Percentiles rank a stretch among this genome's conserved stretches.
phyloP scores from a whole-genome alignment of 2,797 vertebrate species.

The Poeciliopsis turneri region DNA sequence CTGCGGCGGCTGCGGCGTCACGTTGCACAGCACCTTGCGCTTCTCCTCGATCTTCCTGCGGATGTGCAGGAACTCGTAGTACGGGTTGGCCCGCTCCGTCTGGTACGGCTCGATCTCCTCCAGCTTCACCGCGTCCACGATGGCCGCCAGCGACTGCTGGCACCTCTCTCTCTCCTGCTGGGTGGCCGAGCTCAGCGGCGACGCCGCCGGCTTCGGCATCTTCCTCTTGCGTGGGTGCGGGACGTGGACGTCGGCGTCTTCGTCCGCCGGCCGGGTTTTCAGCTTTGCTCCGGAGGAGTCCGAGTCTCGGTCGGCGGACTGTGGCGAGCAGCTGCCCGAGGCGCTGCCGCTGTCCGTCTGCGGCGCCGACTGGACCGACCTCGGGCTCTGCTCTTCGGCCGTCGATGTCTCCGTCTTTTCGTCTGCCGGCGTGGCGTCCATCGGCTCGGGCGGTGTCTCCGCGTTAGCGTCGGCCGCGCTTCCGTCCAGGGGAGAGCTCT shows the following conservation, averaged over 20 bases:
- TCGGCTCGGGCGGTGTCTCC: conserved; percentile 56
- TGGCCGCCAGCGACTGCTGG: conserved; percentile 93
- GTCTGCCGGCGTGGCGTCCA: conserved; percentile 76
- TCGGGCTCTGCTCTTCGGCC: conserved; percentile 59
- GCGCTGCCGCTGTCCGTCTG: conserved; percentile 79
- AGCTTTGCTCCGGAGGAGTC: conserved; percentile 84
- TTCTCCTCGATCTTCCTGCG: conserved; percentile 98
- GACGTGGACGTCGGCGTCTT: conserved; percentile 87
- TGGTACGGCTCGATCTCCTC: conserved; percentile 98
- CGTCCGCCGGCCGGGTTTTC: conserved; percentile 87
- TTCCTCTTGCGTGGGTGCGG: conserved; percentile 97
- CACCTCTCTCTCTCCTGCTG: conserved; percentile 90
- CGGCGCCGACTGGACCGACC: conserved; percentile 58
- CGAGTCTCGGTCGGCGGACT: conserved; percentile 84
- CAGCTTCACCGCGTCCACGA: conserved; percentile 96
- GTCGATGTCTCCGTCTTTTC: conserved; percentile 79
- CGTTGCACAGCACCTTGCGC: conserved; percentile 94
- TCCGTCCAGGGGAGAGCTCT: conserved; percentile 38
- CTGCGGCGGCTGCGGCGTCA: conserved; percentile 97
- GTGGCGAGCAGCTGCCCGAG: conserved; percentile 80
- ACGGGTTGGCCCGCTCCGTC: conserved; percentile 96
- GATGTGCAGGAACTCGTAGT: conserved; percentile 98
- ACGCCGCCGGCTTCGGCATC: conserved; percentile 85
- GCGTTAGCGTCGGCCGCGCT: conserved; percentile 50
- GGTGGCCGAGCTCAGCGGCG: conserved; percentile 80